phyloP scores from a whole-genome alignment of 2,797 vertebrate species.

The Gymnoscopelus braueri region DNA sequence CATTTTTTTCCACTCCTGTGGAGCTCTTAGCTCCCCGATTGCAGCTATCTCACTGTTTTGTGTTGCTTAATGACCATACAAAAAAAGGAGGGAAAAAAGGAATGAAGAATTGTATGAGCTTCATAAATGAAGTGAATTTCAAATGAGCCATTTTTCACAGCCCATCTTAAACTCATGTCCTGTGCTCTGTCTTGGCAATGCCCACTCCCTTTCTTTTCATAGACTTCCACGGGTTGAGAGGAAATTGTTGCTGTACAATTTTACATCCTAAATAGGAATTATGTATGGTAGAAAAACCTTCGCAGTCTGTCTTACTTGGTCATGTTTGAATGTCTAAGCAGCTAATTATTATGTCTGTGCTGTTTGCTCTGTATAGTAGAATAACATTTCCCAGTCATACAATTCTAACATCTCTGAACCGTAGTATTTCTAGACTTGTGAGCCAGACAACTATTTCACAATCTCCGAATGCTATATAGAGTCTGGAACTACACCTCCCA shows the following conservation, averaged over 20 bases:
- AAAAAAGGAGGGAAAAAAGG: slow-evolving; percentile 1
- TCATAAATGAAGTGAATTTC: slow-evolving; percentile 37
- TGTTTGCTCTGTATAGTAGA: too few species aligned
- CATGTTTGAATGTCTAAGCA: neutral
- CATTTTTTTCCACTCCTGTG: slow-evolving; percentile 3
- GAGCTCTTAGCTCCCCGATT: slow-evolving; percentile 31
- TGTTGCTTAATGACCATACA: slow-evolving; percentile 32
- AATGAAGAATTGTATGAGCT: neutral
- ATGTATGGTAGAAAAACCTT: neutral
- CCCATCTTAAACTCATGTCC: slow-evolving; percentile 8
- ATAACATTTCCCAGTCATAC: too few species aligned
- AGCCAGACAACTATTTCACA: too few species aligned
- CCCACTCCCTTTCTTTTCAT: slow-evolving; percentile 15
- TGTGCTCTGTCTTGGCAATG: slow-evolving; percentile 21
- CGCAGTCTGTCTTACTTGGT: neutral
- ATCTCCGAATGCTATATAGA: too few species aligned
- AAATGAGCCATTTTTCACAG: slow-evolving; percentile 35
- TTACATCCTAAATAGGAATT: slow-evolving; percentile 7
- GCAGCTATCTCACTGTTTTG: slow-evolving; percentile 51
- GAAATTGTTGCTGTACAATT: slow-evolving; percentile 16
- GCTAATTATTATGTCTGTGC: too few species aligned
- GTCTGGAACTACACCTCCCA: too few species aligned
- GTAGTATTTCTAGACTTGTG: too few species aligned
- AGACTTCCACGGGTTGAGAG: slow-evolving; percentile 35
- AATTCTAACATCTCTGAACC: too few species aligned